A percentile compares a stretch with the other conserved stretches of the same genome.
Conservation (phyloP, 2,888 invertebrate genomes). For the Scaptomyza reducta region DNA sequence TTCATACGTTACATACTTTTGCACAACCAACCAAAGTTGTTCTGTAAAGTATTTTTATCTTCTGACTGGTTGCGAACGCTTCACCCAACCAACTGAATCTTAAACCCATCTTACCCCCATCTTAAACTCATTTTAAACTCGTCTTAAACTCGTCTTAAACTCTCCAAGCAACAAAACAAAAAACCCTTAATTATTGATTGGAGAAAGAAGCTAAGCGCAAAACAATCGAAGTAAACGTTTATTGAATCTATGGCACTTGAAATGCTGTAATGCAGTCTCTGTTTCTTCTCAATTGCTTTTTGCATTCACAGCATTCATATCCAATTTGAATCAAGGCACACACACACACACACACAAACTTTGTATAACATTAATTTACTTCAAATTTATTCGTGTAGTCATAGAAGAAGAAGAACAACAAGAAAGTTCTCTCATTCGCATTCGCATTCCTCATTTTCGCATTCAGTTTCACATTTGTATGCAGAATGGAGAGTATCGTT, state of each 20-base stretch:
- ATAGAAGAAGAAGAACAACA: too few species aligned
- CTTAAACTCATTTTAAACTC: too few species aligned
- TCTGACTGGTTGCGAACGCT: too few species aligned
- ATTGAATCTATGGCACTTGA: constrained; percentile 5
- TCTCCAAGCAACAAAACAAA: too few species aligned
- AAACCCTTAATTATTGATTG: too few species aligned
- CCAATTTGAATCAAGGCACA: constrained; percentile 11
- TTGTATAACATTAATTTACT: constrained; percentile 18
- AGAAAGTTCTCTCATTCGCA: constrained; percentile 2
- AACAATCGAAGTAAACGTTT: background rate
- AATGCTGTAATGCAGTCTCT: constrained; percentile 23
- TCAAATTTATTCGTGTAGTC: background rate
- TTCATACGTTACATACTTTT: too few species aligned
- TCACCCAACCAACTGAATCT: too few species aligned
- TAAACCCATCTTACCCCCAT: too few species aligned
- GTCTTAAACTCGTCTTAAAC: too few species aligned
- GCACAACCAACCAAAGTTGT: too few species aligned
- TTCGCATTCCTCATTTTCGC: constrained; percentile 10
- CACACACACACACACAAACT: background rate
- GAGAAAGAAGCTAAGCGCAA: too few species aligned
- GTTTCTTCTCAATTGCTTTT: constrained; percentile 3
- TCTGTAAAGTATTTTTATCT: too few species aligned
- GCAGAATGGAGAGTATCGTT: constrained; percentile 22
- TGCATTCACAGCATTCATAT: constrained; percentile 37
- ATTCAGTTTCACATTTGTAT: constrained; percentile 39